A percentile compares a stretch with the other conserved stretches of the same genome.
Conservation (phyloP, 2,113 vertebrate genomes). For the Rattus rattus region DNA sequence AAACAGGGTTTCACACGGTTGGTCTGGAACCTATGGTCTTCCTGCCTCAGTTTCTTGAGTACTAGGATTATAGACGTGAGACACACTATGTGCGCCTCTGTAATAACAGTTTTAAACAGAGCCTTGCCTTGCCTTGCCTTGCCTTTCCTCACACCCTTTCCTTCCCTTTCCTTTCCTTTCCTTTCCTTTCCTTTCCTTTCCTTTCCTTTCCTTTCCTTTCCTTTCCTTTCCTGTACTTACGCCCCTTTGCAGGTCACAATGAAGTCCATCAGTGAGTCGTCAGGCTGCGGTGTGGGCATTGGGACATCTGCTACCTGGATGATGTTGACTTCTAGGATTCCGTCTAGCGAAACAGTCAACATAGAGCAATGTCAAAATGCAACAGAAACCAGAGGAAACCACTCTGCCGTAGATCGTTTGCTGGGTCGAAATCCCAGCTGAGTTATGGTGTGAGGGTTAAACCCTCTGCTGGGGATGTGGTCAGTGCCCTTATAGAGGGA, state of each 20-base stretch:
- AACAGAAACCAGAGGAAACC: background rate
- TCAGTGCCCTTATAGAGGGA: background rate
- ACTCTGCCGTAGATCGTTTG: background rate
- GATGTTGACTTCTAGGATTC: slow-evolving; percentile 86
- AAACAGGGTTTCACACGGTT: background rate
- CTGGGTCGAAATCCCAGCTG: background rate
- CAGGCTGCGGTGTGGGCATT: slow-evolving; percentile 83
- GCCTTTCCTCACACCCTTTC: too few species aligned
- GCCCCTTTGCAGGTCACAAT: slow-evolving; percentile 93
- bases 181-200: too few species aligned
- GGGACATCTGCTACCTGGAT: slow-evolving; percentile 87
- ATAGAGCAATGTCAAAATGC: background rate
- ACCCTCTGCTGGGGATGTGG: background rate
- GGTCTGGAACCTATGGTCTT: background rate
- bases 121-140: background rate
- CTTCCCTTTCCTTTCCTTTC: too few species aligned
- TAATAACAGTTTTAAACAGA: background rate
- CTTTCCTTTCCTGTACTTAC: too few species aligned
- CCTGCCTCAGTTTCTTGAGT: background rate
- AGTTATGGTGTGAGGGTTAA: background rate
- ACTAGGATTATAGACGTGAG: background rate
- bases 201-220: too few species aligned
- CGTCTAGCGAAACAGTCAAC: slow-evolving; percentile 86
- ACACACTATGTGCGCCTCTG: background rate
- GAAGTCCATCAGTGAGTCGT: slow-evolving; percentile 91